Base-by-base conservation (phyloP, 2,888 invertebrate species). In the Vanessa cardui region DNA sequence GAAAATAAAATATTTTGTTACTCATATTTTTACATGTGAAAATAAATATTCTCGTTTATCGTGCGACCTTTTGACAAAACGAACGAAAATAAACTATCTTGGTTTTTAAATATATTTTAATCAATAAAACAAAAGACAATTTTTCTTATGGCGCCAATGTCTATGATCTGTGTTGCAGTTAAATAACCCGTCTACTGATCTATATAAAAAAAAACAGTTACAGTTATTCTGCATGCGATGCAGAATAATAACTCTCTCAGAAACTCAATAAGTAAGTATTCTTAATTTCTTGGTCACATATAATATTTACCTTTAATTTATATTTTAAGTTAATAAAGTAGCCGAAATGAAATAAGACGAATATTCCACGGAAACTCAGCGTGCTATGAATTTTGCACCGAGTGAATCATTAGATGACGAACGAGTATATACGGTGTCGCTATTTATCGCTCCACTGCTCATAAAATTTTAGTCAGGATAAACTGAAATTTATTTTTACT, bases 401-500 rank as follows among this genome's bases (percentile, higher is more conserved):
- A 77, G 82, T 84, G 85, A 84, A 85, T 84, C 81, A 82, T 80
- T 77, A 75, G 68, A 26, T 69, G 66, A 70, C 77, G 80, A 80
- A 26, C 80, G 73, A 65, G 58, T 39, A 12, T 70, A 49, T 54
- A 46, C 60, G 67, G 70, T 69, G 74, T 72, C 76, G 70, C 75
- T 70, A 67, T 68, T 59, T 69, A 68, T 68, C 15, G 66, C 56
- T 66, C 44, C 47, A 44, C 58, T 26, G 16, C 26, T n/a, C 26
- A 52, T 26, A 52, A 16, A 21, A 52, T 12, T 15, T 52, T 21
- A 52, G n/a, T 18, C n/a, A 6, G 46, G 12, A 20, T 21, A 15
- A 20, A n/a, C 16, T 39, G 21, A 59, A 44, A 59, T 16, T 39
- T 12, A 12, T 39, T 39, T 39, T 9, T 39, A 39, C 39, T 39